Base-by-base conservation (phyloP, 2,888 invertebrate species). In the Papilio gigon region DNA sequence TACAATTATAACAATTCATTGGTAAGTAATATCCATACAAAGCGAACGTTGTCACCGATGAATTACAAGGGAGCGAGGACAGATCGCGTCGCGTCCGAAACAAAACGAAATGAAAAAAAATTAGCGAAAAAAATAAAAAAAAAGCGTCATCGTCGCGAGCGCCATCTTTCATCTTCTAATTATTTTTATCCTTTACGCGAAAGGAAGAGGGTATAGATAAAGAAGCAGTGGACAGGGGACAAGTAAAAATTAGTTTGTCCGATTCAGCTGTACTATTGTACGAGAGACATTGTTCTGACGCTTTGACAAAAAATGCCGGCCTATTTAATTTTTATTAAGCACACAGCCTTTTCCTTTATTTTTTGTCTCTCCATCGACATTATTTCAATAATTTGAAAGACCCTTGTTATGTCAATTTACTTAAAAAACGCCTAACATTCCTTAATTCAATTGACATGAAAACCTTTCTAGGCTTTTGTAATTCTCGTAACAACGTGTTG, bases 181-280 rank as follows among this genome's bases (percentile, higher is more conserved):
- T 92, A 92, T 91, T 89, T 92, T 92, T 87, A 92, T 91, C 90
- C 90, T 89, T 90, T 91, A 86, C 89, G 84, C 84, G 85, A 84
- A 85, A 85, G 84, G 83, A 84, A 82, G 84, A 81, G 78, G 75
- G 75, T 33, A 80, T 81, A 83, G 83, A 85, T 85, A 86, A 84
- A 85, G 78, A 75, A 72, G 27, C 27, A 53, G 14, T 14, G 74
- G 72, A 74, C 74, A 68, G 71, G 69, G 72, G 73, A 70, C 74
- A 75, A 77, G 77, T 71, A 72, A 78, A 76, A 89, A 89, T 90
- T 89, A 88, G 88, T 90, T 87, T 88, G 87, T 87, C 85, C 83
- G 84, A 88, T 84, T 82, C 89, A 87, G 83, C 82, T 80, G 72
- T 71, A 68, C 44, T 68, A 65, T 65, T 68, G 68, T 64, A 47